Conservation (phyloP, 2,113 vertebrate species). For the Corvus hawaiiensis region DNA sequence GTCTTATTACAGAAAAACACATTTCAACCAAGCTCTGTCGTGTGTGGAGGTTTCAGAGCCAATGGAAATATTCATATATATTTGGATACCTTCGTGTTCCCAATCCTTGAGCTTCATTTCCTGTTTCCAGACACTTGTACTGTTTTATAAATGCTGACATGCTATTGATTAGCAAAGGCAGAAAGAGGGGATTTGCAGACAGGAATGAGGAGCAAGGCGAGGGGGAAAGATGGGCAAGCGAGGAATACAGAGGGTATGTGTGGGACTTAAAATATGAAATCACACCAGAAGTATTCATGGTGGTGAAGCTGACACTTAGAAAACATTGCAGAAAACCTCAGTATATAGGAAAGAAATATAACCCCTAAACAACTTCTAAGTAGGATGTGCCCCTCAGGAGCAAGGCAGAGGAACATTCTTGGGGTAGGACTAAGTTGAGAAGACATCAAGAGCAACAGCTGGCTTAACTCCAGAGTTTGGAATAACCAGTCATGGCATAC, state of each 20-base stretch:
- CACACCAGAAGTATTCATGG: neutral
- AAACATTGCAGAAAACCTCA: neutral
- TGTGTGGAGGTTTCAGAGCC: neutral
- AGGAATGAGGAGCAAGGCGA: neutral
- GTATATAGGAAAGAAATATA: neutral
- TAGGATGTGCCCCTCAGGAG: neutral
- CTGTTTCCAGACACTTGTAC: neutral
- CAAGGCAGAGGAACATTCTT: neutral
- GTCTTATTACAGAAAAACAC: neutral
- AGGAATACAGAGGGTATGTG: neutral
- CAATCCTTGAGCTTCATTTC: neutral
- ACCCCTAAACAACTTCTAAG: neutral
- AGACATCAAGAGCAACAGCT: neutral
- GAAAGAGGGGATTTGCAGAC: neutral
- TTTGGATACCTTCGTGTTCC: neutral
- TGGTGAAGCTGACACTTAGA: neutral
- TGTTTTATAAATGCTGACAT: neutral
- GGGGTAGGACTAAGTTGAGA: neutral
- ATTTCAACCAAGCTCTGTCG: neutral
- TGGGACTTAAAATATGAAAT: neutral
- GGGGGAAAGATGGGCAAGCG: neutral
- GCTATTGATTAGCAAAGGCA: neutral
- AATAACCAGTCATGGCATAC: neutral
- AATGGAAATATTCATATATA: neutral
- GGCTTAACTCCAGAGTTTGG: neutral